Percentiles rank a stretch among this genome's conserved stretches.
Conservation (phyloP, 2,888 invertebrate genomes). For the Agonopterix subpropinquella region DNA sequence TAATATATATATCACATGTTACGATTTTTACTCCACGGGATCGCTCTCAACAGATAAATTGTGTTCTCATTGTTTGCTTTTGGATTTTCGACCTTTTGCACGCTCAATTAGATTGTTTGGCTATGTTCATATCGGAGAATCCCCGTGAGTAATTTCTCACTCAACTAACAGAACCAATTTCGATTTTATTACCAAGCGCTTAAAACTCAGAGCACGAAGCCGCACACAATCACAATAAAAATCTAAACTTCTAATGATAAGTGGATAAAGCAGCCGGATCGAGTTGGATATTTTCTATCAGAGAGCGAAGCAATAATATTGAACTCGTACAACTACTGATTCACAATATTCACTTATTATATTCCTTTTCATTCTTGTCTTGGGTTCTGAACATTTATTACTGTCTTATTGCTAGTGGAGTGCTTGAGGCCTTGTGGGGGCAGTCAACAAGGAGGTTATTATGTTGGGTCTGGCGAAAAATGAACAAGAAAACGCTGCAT, state of each 20-base stretch:
- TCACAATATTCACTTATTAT: slow-evolving; percentile 69
- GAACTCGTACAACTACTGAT: slow-evolving; percentile 51
- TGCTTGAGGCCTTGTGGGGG: slow-evolving; percentile 55
- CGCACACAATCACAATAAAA: slow-evolving; percentile 20
- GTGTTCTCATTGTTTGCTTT: background rate
- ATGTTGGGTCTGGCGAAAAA: slow-evolving; percentile 68
- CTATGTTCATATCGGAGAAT: too few relatives aligned
- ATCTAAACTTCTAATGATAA: slow-evolving; percentile 33
- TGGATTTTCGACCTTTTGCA: too few relatives aligned
- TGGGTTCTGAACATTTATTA: slow-evolving; percentile 71
- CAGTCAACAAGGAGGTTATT: slow-evolving; percentile 70
- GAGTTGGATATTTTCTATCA: slow-evolving; percentile 11
- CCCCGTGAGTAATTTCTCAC: too few relatives aligned
- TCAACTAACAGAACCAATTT: too few relatives aligned
- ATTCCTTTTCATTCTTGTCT: slow-evolving; percentile 62
- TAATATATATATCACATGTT: too few relatives aligned
- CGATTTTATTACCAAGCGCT: background rate
- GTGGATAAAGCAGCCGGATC: slow-evolving; percentile 29
- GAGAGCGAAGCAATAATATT: slow-evolving; percentile 43
- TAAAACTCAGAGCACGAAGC: slow-evolving; percentile 23
- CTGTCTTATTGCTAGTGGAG: slow-evolving; percentile 71
- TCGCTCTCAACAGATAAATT: background rate
- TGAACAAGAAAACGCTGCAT: slow-evolving; percentile 60
- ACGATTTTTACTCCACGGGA: too few relatives aligned
- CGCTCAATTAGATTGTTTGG: too few relatives aligned